Percentiles rank a stretch among this genome's conserved stretches.
Conservation (phyloP, 2,113 vertebrate genomes). For the Octodon degus region DNA sequence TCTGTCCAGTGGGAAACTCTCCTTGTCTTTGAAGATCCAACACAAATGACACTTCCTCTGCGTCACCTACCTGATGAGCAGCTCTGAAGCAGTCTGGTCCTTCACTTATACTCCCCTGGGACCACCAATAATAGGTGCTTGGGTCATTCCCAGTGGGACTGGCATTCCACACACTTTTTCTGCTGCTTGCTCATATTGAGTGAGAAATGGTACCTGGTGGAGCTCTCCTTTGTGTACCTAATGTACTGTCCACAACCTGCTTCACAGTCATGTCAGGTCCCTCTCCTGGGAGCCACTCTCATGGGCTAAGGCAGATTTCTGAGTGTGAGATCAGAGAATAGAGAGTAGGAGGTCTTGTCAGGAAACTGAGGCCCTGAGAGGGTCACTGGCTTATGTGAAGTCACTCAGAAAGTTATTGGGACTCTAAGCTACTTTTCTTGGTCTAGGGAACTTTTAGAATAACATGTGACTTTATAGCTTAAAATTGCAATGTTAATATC, state of each 20-base stretch:
- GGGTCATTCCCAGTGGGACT: not conserved
- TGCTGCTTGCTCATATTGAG: not conserved
- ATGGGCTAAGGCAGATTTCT: not conserved
- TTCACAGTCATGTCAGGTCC: not conserved
- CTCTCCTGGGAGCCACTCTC: not conserved
- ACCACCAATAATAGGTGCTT: not conserved
- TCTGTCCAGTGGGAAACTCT: not conserved
- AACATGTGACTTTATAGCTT: not conserved
- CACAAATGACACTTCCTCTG: not conserved
- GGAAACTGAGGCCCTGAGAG: constrained; percentile 15
- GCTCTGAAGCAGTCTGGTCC: not conserved
- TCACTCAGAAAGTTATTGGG: not conserved
- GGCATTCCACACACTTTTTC: not conserved
- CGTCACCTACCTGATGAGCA: not conserved
- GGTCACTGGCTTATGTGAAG: not conserved
- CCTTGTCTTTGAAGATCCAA: constrained; percentile 34
- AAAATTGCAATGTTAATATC: not conserved
- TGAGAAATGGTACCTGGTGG: not conserved
- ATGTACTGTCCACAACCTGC: not conserved
- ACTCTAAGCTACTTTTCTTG: not conserved
- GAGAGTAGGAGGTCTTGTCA: not conserved
- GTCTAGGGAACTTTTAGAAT: not conserved
- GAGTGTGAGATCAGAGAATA: not conserved
- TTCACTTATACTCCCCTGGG: not conserved
- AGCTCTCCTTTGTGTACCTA: not conserved